Conservation (phyloP, 2,888 invertebrate genomes). For the Heteromurus nitidus region DNA sequence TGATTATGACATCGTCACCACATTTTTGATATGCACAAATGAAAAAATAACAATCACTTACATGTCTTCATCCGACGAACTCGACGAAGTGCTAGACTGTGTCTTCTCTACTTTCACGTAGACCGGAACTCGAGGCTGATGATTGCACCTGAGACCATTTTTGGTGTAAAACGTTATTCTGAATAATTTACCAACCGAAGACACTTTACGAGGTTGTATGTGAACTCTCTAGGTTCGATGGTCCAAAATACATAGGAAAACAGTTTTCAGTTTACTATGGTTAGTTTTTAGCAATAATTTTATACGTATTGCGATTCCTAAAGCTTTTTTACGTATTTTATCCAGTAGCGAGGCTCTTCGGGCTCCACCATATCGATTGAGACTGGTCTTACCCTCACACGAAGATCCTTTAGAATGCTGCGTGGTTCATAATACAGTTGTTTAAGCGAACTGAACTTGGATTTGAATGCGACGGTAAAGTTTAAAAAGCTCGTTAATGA, state of each 20-base stretch:
- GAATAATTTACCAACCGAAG: conserved; percentile 37
- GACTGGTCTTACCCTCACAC: conserved; percentile 4
- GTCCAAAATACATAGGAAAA: no score
- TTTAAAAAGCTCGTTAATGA: not conserved
- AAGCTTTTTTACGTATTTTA: conserved; percentile 67
- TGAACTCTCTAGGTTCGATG: not conserved
- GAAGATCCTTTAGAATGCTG: conserved; percentile 19
- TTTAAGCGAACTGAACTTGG: conserved; percentile 10
- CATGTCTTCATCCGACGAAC: conserved; percentile 44
- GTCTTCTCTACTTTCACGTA: conserved; percentile 60
- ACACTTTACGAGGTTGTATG: conserved; percentile 37
- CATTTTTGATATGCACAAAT: not conserved
- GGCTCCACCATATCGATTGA: conserved; percentile 21
- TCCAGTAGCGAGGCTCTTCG: conserved; percentile 39
- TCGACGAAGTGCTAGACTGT: not conserved
- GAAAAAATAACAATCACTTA: conserved; percentile 23
- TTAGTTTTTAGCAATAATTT: not conserved
- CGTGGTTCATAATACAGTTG: conserved; percentile 62
- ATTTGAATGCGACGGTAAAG: conserved; percentile 62
- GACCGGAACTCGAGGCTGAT: conserved; percentile 65
- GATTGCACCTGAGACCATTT: conserved; percentile 64
- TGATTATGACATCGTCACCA: not conserved
- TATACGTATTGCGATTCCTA: not conserved
- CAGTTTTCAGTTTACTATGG: no score
- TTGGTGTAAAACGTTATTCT: conserved; percentile 64